Percentiles rank a stretch among this genome's conserved stretches.
These are phyloP conservation scores for Himalopsyche tibetana DNA, from an alignment of 2,888 invertebrate genomes.

Conservation along the genomic window DNA sequence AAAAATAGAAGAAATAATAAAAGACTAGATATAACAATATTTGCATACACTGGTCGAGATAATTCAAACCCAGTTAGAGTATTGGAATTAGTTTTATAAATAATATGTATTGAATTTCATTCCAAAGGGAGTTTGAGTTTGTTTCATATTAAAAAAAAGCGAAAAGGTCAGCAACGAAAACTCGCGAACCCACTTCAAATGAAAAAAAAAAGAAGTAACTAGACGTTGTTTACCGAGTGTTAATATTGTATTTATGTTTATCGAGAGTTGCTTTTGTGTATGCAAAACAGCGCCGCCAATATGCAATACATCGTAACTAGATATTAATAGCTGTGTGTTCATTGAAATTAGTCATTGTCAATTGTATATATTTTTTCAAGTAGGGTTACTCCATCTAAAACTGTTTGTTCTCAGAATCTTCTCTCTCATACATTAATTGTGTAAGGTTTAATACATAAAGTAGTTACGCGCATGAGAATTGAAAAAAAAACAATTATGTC, in stretches of 20 bases:
- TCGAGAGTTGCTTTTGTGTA: constrained; percentile 24
- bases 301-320: background rate
- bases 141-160: background rate
- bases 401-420: no score
- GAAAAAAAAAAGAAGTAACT: background rate
- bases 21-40: no score
- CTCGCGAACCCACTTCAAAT: background rate
- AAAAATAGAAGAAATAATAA: no score
- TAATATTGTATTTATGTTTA: constrained; percentile 28
- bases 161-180: background rate
- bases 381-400: no score
- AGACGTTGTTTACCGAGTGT: constrained; percentile 33
- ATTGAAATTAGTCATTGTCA: no score
- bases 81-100: background rate
- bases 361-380: no score
- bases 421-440: no score
- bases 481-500: no score
- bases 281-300: background rate
- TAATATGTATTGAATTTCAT: background rate
- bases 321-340: background rate
- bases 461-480: no score
- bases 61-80: no score
- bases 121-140: background rate
- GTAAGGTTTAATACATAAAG: no score
- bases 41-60: no score